These are phyloP conservation scores for Labroides dimidiatus DNA, from an alignment of 2,797 vertebrate genomes.

Conservation along the genomic window DNA sequence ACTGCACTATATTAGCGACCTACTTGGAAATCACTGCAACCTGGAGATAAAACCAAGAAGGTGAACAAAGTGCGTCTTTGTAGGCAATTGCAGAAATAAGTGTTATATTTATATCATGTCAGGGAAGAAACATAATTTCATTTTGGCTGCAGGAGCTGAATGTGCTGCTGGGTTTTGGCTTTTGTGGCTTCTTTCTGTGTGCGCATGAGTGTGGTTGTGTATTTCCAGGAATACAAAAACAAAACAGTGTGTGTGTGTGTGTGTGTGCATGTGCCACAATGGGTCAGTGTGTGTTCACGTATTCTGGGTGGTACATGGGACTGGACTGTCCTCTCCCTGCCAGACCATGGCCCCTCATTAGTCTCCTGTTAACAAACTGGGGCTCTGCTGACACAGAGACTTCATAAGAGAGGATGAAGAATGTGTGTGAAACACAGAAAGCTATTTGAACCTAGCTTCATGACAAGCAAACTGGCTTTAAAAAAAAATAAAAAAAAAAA, in stretches of 20 bases:
- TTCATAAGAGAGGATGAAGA: conserved; percentile 26
- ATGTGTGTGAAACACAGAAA: conserved; percentile 10
- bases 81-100: conserved; percentile 41
- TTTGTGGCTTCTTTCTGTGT: conserved; percentile 34
- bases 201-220: conserved; percentile 28
- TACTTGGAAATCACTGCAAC: conserved; percentile 42
- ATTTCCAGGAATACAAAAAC: conserved; percentile 25
- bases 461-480: conserved; percentile 65
- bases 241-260: conserved; percentile 7
- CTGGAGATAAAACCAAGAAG: conserved; percentile 18
- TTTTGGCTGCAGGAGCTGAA: conserved; percentile 38
- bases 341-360: conserved; percentile 71
- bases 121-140: conserved; percentile 45
- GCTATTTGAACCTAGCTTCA: conserved; percentile 47
- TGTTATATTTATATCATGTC: conserved; percentile 52
- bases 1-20: conserved; percentile 64
- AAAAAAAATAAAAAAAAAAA: conserved; percentile 61
- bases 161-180: conserved; percentile 44
- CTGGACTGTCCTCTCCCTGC: conserved; percentile 39
- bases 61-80: conserved; percentile 22
- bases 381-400: conserved; percentile 42
- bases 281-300: conserved; percentile 42
- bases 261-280: conserved; percentile 25
- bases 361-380: conserved; percentile 70
- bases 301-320: conserved; percentile 38